Evolutionary conservation across 2,888 invertebrate genomes (phyloP).

Genomic region (Craniophora ligustri): DNA sequence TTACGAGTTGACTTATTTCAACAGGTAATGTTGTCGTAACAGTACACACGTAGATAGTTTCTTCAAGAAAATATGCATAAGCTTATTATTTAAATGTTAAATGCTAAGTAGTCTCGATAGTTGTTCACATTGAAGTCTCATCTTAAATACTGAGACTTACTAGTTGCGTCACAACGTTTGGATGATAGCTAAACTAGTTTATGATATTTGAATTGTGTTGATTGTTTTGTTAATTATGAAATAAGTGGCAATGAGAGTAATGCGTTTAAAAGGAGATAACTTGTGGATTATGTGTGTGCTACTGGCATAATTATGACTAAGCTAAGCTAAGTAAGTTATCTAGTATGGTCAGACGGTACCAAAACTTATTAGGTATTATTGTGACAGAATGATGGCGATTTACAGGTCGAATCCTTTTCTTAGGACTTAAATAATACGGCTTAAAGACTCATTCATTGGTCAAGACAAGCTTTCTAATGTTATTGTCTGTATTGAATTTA

Average conservation of each 20-base stretch:
- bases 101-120: conserved; percentile 52
- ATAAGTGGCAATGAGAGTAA: conserved; percentile 27
- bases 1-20: conserved; percentile 48
- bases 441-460: too few species aligned
- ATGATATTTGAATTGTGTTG: conserved; percentile 22
- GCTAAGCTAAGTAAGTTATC: conserved; percentile 22
- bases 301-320: conserved; percentile 17
- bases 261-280: conserved; percentile 31
- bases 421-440: too few species aligned
- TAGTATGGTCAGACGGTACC: too few species aligned
- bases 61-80: conserved; percentile 58
- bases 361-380: too few species aligned
- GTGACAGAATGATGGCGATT: too few species aligned
- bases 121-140: conserved; percentile 60
- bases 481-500: too few species aligned
- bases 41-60: conserved; percentile 56
- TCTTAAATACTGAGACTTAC: conserved; percentile 44
- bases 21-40: conserved; percentile 64
- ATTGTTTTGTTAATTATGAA: conserved; percentile 34
- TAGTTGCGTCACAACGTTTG: conserved; percentile 29
- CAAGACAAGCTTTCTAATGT: too few species aligned
- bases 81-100: conserved; percentile 63
- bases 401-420: too few species aligned
- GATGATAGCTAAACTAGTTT: conserved; percentile 31
- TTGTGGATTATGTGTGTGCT: conserved; percentile 13